Evolutionary conservation across 2,797 vertebrate genomes (phyloP), one percentile per base, ranked within the genome.

Genomic region (Myripristis murdjan): DNA sequence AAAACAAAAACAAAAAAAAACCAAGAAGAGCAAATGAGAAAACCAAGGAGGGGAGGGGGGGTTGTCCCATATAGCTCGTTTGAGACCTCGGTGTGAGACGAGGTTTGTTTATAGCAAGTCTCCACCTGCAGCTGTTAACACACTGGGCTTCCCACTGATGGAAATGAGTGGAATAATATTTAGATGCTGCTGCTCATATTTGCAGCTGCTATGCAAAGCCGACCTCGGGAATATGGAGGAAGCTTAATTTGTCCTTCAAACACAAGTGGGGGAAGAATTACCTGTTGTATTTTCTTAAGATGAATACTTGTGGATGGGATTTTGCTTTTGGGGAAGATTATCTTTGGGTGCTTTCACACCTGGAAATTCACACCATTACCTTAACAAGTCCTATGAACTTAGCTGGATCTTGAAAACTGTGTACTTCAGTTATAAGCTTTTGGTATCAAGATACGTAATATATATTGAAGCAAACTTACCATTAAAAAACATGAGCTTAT

Each of bases 41-140:
- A 71, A 57, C 22, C 41, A 63, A 64, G 35, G n/a, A 18, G 43
- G 23, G 60, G 6, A 3, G 51, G 10, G 44, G 5, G 14, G 22
- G 35, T 12, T 58, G 14, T 15, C 59, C 59, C 26, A 20, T 33
- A 33, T 49, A 23, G 28, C 63, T 44, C 5, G 28, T 56, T 26
- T 53, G 2, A 59, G 63, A 64, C 48, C 54, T 56, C 23, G 8
- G 39, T 10, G 65, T 22, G 41, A 71, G 58, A 60, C 1, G 1
- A 15, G 52, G 26, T 71, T 67, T 79, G 69, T 81, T 84, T 77
- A 59, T 68, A 65, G 16, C 12, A 5, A 41, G 64, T 58, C 71
- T 79, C 62, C 56, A 28, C 54, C 62, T 70, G 73, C 85, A 87
- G 81, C 86, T 89, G 85, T 86, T 85, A 72, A 48, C 60, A 63